Evolutionary conservation across 1,140 invertebrate genomes (phyloP), one percentile per base, ranked within the genome.

Genomic region (Drosophila ohnishii): DNA sequence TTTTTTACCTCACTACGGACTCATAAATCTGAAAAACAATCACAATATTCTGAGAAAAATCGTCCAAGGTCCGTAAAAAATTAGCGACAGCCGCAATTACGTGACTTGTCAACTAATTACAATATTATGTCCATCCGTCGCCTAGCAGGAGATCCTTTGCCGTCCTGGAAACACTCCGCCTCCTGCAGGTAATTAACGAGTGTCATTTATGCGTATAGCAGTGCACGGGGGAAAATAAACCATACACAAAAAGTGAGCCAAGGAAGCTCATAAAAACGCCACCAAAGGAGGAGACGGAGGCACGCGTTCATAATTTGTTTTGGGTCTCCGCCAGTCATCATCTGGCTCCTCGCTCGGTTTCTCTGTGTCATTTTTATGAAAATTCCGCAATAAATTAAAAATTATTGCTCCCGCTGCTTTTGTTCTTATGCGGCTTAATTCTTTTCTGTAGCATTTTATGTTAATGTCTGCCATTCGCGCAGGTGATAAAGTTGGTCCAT

Each of bases 331-430:
- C 19, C 72, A 65, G 69, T 40, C 72, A 65, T 50, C 61, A 57
- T 50, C 40, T 50, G 50, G 47, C 25, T 25, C 39, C 50, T 32
- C 39, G 30, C 47, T 59, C 30, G 53, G 34, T 34, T 45, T 62
- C 56, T 58, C 40, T 32, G 55, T 79, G 71, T 86, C 66, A 73
- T 64, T 86, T 77, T 86, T 88, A 88, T 84, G 67, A 88, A 88
- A 88, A 80, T 84, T 83, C 80, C 72, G 76, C 80, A 87, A 88
- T 88, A 88, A 87, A 88, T 88, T 87, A 88, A 84, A 84, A 87
- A 87, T 88, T 83, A 86, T 86, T 88, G 84, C 83, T 65, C 71
- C 75, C 70, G 71, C 80, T 72, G 77, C 74, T 79, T 81, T 63
- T 79, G 57, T 75, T 76, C 62, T 79, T 70, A 74, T 63, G 59